Evolutionary conservation across 2,113 vertebrate genomes (phyloP), one percentile per base, ranked within the genome.

Genomic region (Potamarius usumacintae): DNA sequence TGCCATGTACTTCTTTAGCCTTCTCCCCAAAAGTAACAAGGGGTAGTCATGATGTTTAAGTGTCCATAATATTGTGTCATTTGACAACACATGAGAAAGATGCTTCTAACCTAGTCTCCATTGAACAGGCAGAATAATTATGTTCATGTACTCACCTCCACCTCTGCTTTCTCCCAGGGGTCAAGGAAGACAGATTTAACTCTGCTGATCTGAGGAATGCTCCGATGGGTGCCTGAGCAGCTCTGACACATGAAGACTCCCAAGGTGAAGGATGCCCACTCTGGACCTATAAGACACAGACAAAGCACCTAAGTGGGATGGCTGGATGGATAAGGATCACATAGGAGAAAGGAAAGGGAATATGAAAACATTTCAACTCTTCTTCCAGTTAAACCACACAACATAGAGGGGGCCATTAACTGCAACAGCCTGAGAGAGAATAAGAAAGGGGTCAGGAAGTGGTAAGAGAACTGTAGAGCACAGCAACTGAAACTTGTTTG

Each of bases 161-260:
- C 95, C 83, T 99, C 97, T 12, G 94, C 93, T 67, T 96, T 95
- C 0, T 99, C 97, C 97, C 98, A 99, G 65, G 96, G 91, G 2
- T 99, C 98, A 94, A 96, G 90, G 53, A 95, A 96, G 57, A 98
- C 93, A 0, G 97, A 98, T 92, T 99, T 99, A 89, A 99, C 96
- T 88, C 95, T 96, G 95, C 96, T 98, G 96, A 98, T 95, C 86
- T 97, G 96, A 7, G 97, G 96, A 60, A 98, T 97, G 88, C 92
- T 97, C 57, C 97, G 96, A 90, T 99, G 98, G 90, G 98, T 96
- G 71, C 97, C 97, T 0, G 98, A 99, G 90, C 98, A 99, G 79
- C 94, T 97, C 94, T 98, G 93, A 92, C 98, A 99, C 91, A 99
- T 95, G 91, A 99, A 98, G 89, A 99, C 96, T 9, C 98, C 98